Evolutionary conservation across 1,140 invertebrate genomes (phyloP), one percentile per base, ranked within the genome.

Genomic region (Trissolcus basalis): DNA sequence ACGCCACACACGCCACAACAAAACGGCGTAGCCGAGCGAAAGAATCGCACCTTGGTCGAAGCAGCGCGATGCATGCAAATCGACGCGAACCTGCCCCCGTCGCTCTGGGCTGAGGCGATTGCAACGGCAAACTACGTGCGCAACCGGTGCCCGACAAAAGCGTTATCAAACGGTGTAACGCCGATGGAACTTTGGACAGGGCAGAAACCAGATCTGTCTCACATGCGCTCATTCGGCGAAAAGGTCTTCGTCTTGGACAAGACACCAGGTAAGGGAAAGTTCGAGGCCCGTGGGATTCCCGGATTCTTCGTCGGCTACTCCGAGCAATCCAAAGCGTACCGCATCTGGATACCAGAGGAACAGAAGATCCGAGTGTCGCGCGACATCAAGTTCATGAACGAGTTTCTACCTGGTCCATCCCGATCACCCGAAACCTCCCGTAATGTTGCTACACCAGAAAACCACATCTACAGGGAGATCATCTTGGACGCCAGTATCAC

Each of bases 11-110:
- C 32, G 81, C 86, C 87, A 11, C 78, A 88, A 65, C 83, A 88
- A 74, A 89, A 90, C 77, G 86, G 87, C 8, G 72, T 87, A 5
- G 81, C 85, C 6, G 87, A 89, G 56, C 53, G 82, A 16, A 77
- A 78, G 32, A 89, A 89, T 77, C 71, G 84, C 16, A 83, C 81
- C 4, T 48, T 87, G 8, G 50, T 53, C 4, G 50, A 54, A 43
- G 36, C 36, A 4, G 50, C 50, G 4, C 8, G 50, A 12, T 58
- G 65, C 35, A 58, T 81, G 39, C 36, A 79, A 19, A 39, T 67
- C 14, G 59, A 82, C 11, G 44, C 80, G 7, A 41, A 41, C 9
- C 19, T 80, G 39, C 16, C 70, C 0, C 49, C 49, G 27, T 36
- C 35, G 9, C 74, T 77, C 74, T 77, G 74, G 71, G 58, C 70